Base-by-base conservation (phyloP, 1,140 invertebrate genomes). In the Oscheius sp. region DNA sequence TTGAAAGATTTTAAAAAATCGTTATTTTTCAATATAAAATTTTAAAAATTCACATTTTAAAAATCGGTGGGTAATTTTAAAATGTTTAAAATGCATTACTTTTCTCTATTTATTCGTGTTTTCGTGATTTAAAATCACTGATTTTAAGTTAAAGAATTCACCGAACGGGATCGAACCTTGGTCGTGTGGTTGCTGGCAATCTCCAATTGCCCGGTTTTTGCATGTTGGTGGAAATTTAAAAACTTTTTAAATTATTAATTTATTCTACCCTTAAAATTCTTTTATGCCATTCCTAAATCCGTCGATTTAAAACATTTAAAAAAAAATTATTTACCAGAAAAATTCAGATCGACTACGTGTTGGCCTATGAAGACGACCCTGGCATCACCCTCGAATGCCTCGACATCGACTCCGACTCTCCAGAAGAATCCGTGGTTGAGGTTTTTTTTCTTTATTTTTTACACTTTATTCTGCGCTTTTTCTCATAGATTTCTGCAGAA, bases 261-360 rank as follows among this genome's bases (percentile, higher is more conserved):
- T 45, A 18, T 45, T 45, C 42, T 45, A 45, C 42, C 15, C 15
- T 15, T 18, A 45, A 45, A 45, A 18, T 23, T 45, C 42, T 23
- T 45, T 45, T 45, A n/a, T n/a, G n/a, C n/a, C n/a, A n/a, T 45
- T 23, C 0, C 18, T 18, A 45, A 45, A 45, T 45, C 42, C 18
- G 23, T 45, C 18, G 23, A 45, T 15, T 45, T 15, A 23, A 23
- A 15, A 23, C 15, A 45, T 15, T 23, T 45, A 45, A 45, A 23
- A 45, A 18, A 15, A 18, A 45, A 45, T 45, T 45, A 18, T 45
- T 45, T n/a, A n/a, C n/a, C n/a, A n/a, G n/a, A n/a, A 23, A 15
- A 59, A 18, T 67, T 23, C 67, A 79, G 42, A 83, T 82, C 18
- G 81, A 82, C 65, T 82, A 80, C 70, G 81, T 82, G 2, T 46